A percentile compares a stretch with the other conserved stretches of the same genome.
Evolutionary conservation across 2,113 vertebrate genomes (phyloP).

Genomic region (Machaerirhynchus nigripectus): DNA sequence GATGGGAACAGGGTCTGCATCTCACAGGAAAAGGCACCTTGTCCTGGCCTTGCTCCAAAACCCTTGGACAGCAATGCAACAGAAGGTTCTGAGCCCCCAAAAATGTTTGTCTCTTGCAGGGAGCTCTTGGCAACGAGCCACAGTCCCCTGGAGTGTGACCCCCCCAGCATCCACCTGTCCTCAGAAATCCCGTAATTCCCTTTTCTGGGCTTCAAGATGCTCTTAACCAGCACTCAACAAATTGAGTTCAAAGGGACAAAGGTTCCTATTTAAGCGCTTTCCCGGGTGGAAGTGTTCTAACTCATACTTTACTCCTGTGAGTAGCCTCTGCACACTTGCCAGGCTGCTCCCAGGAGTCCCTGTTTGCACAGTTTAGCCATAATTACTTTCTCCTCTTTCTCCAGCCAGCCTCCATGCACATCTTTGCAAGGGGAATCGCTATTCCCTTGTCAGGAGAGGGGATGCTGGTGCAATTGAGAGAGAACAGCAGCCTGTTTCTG

Average conservation of each 20-base stretch:
- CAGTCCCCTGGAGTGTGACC: rapidly evolving
- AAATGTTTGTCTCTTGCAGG: rapidly evolving
- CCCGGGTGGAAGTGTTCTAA: background rate
- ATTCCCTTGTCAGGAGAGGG: constrained; percentile 33
- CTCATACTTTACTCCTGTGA: background rate
- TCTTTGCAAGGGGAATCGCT: constrained; percentile 19
- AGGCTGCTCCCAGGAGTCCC: background rate
- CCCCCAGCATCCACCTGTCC: background rate
- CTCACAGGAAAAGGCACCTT: background rate
- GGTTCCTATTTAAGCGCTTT: background rate
- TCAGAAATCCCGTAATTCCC: background rate
- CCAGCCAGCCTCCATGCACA: background rate
- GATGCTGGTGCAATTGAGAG: constrained; percentile 32
- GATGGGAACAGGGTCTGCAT: background rate
- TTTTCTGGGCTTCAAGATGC: background rate
- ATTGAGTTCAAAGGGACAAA: background rate
- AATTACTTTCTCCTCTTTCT: constrained; percentile 43
- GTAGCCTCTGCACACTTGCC: background rate
- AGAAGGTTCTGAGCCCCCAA: background rate
- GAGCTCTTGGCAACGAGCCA: background rate
- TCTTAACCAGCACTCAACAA: background rate
- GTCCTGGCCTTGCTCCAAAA: background rate
- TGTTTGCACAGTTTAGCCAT: constrained; percentile 20
- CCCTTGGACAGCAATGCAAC: background rate
- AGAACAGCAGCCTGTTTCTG: background rate